Evolutionary conservation across 2,113 vertebrate genomes (phyloP).

Genomic region (Ophthalmolycus amberensis): DNA sequence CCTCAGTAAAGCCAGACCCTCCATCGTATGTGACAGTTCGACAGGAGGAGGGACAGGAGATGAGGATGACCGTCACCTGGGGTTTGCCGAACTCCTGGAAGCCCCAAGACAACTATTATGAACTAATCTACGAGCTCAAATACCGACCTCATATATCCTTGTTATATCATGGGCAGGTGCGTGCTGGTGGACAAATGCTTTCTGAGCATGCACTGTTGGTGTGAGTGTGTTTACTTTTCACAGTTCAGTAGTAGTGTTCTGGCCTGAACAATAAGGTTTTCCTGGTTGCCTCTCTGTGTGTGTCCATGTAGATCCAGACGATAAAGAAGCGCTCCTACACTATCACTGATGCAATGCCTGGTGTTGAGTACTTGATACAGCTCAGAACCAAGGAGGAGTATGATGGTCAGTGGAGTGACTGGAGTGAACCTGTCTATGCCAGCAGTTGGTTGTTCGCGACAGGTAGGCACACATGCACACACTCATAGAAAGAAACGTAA

Average conservation of each 20-base stretch:
- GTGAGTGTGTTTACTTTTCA: slow-evolving; percentile 2
- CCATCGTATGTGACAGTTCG: slow-evolving; percentile 64
- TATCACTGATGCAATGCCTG: slow-evolving; percentile 72
- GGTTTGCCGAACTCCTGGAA: slow-evolving; percentile 75
- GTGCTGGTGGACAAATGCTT: neutral
- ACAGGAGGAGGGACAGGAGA: slow-evolving; percentile 40
- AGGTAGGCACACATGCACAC: slow-evolving; percentile 56
- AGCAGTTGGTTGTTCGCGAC: slow-evolving; percentile 63
- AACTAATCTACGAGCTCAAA: slow-evolving; percentile 71
- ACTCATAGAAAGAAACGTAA: neutral
- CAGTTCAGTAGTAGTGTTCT: neutral
- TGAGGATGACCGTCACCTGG: slow-evolving; percentile 75
- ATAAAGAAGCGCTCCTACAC: neutral
- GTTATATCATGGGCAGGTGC: slow-evolving; percentile 50
- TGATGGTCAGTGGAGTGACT: slow-evolving; percentile 80
- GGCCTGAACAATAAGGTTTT: neutral
- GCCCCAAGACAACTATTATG: slow-evolving; percentile 50
- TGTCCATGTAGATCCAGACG: neutral
- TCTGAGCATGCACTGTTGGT: neutral
- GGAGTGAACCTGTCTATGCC: slow-evolving; percentile 66
- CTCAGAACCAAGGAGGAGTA: slow-evolving; percentile 73
- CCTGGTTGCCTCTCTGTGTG: neutral
- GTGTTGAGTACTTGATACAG: slow-evolving; percentile 71
- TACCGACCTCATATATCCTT: slow-evolving; percentile 61
- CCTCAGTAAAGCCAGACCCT: slow-evolving; percentile 82